phyloP scores from a whole-genome alignment of 1,140 invertebrate species.

The Papilio polyxenes region DNA sequence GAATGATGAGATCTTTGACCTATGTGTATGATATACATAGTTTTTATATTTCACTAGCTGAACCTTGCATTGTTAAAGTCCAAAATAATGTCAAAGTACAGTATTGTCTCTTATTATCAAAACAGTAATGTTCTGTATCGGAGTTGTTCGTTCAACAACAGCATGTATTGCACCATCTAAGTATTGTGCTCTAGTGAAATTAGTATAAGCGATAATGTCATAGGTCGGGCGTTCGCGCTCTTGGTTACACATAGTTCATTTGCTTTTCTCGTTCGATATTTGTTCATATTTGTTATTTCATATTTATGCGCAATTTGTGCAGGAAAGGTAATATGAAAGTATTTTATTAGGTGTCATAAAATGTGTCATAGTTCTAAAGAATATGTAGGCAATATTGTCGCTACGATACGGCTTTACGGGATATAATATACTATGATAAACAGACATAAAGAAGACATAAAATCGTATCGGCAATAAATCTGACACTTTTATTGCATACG shows the following conservation, averaged over 20 bases:
- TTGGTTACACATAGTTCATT: constrained; percentile 24
- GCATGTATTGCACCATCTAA: no score
- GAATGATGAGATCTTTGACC: constrained; percentile 4
- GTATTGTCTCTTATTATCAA: neutral
- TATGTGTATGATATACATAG: neutral
- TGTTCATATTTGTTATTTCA: constrained; percentile 22
- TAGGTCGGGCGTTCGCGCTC: constrained; percentile 26
- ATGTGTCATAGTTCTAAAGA: constrained; percentile 24
- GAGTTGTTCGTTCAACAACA: no score
- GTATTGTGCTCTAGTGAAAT: neutral
- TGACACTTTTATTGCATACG: constrained; percentile 43
- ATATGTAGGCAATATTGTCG: constrained; percentile 40
- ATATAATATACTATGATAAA: constrained; percentile 50
- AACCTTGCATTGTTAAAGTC: neutral
- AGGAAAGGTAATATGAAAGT: constrained; percentile 29
- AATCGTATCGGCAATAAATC: constrained; percentile 47
- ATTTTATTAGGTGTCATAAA: constrained; percentile 43
- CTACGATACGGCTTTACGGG: constrained; percentile 42
- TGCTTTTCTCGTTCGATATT: constrained; percentile 11
- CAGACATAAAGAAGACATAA: constrained; percentile 49
- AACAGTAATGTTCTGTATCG: no score
- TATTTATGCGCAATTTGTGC: neutral
- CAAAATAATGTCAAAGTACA: neutral
- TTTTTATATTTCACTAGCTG: constrained; percentile 14
- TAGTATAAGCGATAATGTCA: constrained; percentile 22